phyloP scores from a whole-genome alignment of 2,113 vertebrate genomes.

The Pogonocichla stellata region DNA sequence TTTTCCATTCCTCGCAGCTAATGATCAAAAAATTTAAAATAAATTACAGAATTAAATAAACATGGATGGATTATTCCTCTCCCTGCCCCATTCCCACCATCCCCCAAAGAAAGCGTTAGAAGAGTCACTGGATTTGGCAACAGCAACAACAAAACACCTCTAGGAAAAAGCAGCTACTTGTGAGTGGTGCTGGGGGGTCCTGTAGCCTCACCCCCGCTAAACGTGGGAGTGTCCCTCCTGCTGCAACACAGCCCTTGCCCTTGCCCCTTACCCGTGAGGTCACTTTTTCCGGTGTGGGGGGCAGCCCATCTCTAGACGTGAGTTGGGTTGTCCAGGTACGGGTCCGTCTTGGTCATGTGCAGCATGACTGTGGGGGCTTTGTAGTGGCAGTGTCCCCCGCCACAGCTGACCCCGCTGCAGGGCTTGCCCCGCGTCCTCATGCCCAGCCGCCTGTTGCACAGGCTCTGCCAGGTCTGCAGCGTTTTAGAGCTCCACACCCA shows the following conservation, averaged over 20 bases:
- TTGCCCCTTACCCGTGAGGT: conserved; percentile 10
- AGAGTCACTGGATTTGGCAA: conserved; percentile 50
- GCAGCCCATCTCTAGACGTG: conserved; percentile 77
- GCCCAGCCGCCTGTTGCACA: conserved; percentile 89
- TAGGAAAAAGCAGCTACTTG: conserved; percentile 24
- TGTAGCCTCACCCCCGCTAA: accelerated
- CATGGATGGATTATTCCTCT: conserved; percentile 42
- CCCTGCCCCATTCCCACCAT: background rate
- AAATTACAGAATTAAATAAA: conserved; percentile 86
- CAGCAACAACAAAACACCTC: conserved; percentile 24
- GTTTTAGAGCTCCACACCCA: conserved; percentile 99
- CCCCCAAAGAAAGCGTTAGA: background rate
- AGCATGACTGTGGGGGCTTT: conserved; percentile 89
- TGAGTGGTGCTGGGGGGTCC: background rate
- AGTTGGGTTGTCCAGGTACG: conserved; percentile 89
- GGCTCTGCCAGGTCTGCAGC: conserved; percentile 95
- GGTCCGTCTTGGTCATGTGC: conserved; percentile 93
- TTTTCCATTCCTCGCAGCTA: conserved; percentile 68
- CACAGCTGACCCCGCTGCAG: conserved; percentile 84
- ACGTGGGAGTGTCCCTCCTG: background rate
- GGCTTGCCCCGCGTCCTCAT: conserved; percentile 87
- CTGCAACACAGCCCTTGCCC: background rate
- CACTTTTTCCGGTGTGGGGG: background rate
- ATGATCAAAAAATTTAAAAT: conserved; percentile 75
- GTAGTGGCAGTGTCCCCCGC: conserved; percentile 89